Conservation (phyloP, 1,140 invertebrate genomes). For the Bradynema listronoti region DNA sequence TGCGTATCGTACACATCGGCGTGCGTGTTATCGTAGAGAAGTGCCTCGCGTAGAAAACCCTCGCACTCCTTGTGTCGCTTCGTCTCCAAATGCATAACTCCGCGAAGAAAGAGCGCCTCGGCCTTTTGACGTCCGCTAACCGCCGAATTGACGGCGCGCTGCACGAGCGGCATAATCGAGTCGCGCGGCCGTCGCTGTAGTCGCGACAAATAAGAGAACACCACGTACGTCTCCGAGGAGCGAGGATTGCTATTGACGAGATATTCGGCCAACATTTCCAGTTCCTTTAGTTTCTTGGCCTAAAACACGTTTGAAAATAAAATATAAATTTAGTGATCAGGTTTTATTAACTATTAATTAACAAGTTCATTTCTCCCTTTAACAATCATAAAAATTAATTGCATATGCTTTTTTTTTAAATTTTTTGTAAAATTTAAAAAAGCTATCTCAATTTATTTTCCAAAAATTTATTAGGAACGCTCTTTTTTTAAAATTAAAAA, state of each 20-base stretch:
- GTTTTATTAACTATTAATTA: background rate
- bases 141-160: slow-evolving; percentile 1
- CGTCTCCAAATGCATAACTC: slow-evolving; percentile 1
- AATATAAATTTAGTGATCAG: background rate
- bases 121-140: slow-evolving; percentile 2
- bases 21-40: slow-evolving; percentile 11
- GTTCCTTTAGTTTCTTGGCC: slow-evolving; percentile 1
- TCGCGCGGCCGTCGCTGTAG: slow-evolving; percentile 9
- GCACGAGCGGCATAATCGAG: slow-evolving; percentile 8
- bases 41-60: slow-evolving; percentile 1
- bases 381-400: too few species aligned
- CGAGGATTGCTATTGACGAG: background rate
- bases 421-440: too few species aligned
- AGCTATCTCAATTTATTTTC: background rate
- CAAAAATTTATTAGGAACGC: background rate
- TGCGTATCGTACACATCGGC: slow-evolving; percentile 9
- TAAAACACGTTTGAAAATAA: background rate
- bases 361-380: too few species aligned
- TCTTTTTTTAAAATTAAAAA: background rate
- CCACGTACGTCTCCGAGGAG: slow-evolving; percentile 9
- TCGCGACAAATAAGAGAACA: slow-evolving; percentile 7
- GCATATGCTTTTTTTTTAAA: too few species aligned
- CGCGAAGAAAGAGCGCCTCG: slow-evolving; percentile 11
- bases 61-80: slow-evolving; percentile 10
- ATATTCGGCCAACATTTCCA: slow-evolving; percentile 9